Percentiles rank a stretch among this genome's conserved stretches.
phyloP scores from a whole-genome alignment of 2,888 invertebrate species.

The Notodromas monacha region DNA sequence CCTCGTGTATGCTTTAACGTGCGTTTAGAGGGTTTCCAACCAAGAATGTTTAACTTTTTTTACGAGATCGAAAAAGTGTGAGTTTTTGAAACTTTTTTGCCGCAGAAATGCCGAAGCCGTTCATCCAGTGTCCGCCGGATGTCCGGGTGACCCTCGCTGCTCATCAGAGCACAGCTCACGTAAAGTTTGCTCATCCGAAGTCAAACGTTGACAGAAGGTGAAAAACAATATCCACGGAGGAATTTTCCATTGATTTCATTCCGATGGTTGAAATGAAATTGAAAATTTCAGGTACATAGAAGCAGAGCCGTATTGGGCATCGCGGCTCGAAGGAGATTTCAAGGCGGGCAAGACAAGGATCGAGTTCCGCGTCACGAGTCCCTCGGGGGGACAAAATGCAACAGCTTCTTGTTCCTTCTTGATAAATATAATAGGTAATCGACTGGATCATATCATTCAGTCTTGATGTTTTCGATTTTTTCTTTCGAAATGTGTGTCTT shows the following conservation, averaged over 20 bases:
- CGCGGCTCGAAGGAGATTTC: conserved; percentile 24
- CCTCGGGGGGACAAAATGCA: conserved; percentile 16
- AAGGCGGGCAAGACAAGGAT: conserved; percentile 25
- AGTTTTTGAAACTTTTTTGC: too few species aligned
- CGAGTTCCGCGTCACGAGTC: conserved; percentile 25
- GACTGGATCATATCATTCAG: too few species aligned
- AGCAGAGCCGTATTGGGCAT: conserved; percentile 27
- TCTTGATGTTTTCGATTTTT: too few species aligned
- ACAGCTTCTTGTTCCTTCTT: conserved; percentile 25
- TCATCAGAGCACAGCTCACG: conserved; percentile 18
- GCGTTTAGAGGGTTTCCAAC: too few species aligned
- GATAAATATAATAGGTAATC: conserved; percentile 23
- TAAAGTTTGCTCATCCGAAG: conserved; percentile 22
- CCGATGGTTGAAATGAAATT: too few species aligned
- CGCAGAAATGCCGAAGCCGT: conserved; percentile 21
- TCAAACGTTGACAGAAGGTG: conserved; percentile 31
- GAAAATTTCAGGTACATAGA: conserved; percentile 25
- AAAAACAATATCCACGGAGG: too few species aligned
- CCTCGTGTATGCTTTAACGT: too few species aligned
- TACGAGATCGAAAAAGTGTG: too few species aligned
- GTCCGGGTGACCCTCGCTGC: conserved; percentile 23
- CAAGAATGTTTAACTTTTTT: too few species aligned
- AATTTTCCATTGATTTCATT: too few species aligned
- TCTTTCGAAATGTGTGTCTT: too few species aligned
- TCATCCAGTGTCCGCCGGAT: conserved; percentile 28